Conservation (phyloP, 2,888 invertebrate species). For the Opisthograptis luteolata region DNA sequence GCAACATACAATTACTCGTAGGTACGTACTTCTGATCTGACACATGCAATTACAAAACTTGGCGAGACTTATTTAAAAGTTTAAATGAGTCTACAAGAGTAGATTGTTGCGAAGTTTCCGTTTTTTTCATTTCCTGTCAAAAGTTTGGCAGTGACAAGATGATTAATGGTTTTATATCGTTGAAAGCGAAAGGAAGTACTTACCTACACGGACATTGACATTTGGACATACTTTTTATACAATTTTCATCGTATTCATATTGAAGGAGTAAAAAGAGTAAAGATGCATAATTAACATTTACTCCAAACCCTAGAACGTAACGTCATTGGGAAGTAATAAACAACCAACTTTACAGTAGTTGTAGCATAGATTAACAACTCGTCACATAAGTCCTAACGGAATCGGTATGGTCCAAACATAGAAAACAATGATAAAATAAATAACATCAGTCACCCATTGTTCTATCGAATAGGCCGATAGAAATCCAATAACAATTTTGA, state of each 20-base stretch:
- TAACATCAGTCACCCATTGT: conserved; percentile 26
- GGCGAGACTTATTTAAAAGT: conserved; percentile 48
- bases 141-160: conserved; percentile 21
- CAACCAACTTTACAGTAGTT: too few species aligned
- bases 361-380: too few species aligned
- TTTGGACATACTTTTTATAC: too few species aligned
- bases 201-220: too few species aligned
- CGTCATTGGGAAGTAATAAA: too few species aligned
- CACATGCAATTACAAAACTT: conserved; percentile 21
- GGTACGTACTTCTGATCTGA: conserved; percentile 17
- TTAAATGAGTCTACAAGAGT: conserved; percentile 19
- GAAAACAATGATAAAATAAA: conserved; percentile 23
- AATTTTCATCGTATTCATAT: too few species aligned
- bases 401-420: conserved; percentile 14
- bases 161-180: conserved; percentile 13
- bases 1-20: neutral
- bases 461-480: neutral
- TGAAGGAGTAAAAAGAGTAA: too few species aligned
- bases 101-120: conserved; percentile 16
- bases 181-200: conserved; percentile 7
- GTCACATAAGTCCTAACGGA: neutral
- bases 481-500: conserved; percentile 11
- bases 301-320: too few species aligned
- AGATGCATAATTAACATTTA: too few species aligned
- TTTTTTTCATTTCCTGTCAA: conserved; percentile 20